Evolutionary conservation across 2,113 vertebrate genomes (phyloP).

Genomic region (Silurus asotus): DNA sequence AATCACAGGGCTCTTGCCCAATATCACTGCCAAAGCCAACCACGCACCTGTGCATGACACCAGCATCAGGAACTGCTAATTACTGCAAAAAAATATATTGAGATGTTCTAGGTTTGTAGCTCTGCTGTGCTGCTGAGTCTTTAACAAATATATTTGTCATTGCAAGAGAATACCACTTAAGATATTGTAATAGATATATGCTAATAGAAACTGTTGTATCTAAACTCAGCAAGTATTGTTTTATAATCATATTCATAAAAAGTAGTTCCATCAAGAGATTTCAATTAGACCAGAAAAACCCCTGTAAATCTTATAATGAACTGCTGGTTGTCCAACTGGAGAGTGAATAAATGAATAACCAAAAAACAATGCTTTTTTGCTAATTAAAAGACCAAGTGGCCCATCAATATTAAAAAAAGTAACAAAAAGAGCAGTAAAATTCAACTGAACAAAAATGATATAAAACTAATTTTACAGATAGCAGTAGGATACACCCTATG

Average conservation of each 20-base stretch:
- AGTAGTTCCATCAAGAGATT: background rate
- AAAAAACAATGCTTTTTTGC: background rate
- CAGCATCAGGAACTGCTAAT: background rate
- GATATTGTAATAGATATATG: too few relatives aligned
- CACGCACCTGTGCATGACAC: conserved; percentile 10
- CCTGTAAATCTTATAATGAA: background rate
- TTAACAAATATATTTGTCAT: background rate
- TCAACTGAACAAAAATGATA: background rate
- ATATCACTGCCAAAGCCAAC: background rate
- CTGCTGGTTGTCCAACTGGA: background rate
- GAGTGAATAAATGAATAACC: background rate
- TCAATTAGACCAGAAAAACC: background rate
- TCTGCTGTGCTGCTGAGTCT: background rate
- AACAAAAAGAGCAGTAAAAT: background rate
- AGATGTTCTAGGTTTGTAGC: background rate
- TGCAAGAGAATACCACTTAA: background rate
- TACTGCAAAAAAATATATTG: background rate
- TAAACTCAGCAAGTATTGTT: background rate
- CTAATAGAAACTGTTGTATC: background rate
- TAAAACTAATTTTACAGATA: background rate
- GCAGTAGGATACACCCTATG: background rate
- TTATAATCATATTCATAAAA: background rate
- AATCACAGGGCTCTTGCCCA: conserved; percentile 21
- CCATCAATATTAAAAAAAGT: background rate
- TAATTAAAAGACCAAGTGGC: background rate